Conservation (phyloP, 2,797 vertebrate genomes). For the Apogon talboti region DNA sequence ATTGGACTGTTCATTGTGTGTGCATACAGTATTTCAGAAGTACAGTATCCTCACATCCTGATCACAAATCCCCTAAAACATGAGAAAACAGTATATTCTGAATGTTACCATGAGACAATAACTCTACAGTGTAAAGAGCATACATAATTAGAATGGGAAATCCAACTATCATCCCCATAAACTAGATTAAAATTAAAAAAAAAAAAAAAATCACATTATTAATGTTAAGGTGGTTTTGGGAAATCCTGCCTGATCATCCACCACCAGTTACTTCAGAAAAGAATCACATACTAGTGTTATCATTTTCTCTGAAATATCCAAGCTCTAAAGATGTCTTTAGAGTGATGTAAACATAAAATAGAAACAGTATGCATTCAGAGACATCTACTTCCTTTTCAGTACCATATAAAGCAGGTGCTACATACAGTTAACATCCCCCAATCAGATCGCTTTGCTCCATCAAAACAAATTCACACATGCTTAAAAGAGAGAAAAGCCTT, state of each 20-base stretch:
- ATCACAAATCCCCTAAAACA: conserved; percentile 1
- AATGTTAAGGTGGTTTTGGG: conserved; percentile 21
- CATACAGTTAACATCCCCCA: conserved; percentile 36
- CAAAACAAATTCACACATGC: conserved; percentile 37
- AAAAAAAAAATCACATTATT: no score
- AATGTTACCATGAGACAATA: background rate
- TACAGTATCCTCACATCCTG: conserved; percentile 7
- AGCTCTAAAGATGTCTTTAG: conserved; percentile 17
- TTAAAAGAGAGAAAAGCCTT: conserved; percentile 19
- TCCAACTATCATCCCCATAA: background rate
- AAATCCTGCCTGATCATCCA: conserved; percentile 9
- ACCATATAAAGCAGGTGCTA: conserved; percentile 53
- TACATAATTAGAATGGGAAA: conserved; percentile 7
- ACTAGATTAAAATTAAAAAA: background rate
- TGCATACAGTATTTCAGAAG: conserved; percentile 13
- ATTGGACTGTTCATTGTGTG: conserved; percentile 2
- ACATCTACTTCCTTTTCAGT: conserved; percentile 29
- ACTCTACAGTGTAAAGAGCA: conserved; percentile 13
- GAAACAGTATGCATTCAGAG: conserved; percentile 15
- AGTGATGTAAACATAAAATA: conserved; percentile 42
- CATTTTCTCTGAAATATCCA: conserved; percentile 7
- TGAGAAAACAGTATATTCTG: conserved; percentile 12
- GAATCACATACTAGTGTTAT: conserved; percentile 29
- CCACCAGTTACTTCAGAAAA: conserved; percentile 9
- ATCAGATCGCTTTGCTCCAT: conserved; percentile 12